These are phyloP conservation scores for Microctonus brassicae DNA, from an alignment of 2,888 invertebrate genomes.

Conservation along the genomic window DNA sequence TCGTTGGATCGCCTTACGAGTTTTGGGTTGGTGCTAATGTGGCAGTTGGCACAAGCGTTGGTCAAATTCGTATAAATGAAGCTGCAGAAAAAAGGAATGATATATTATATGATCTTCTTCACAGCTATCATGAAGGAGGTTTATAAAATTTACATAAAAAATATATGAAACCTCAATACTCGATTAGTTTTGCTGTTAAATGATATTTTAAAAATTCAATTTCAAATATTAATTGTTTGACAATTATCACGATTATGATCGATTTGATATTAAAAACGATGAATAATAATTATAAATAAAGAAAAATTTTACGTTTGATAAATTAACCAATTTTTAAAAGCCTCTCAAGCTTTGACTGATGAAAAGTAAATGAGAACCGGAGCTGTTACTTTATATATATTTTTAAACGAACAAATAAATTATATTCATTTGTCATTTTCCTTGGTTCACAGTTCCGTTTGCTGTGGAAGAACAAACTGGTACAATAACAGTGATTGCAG, in stretches of 20 bases:
- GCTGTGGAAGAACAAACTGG: constrained; percentile 91
- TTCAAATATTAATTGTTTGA: no score
- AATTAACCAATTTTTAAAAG: not conserved
- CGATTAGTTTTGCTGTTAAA: no score
- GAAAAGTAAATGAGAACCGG: no score
- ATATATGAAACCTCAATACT: not conserved
- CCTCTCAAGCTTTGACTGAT: no score
- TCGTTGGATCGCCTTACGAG: constrained; percentile 88
- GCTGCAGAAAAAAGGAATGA: constrained; percentile 77
- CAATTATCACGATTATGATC: no score
- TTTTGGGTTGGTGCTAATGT: constrained; percentile 93
- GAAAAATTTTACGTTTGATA: no score
- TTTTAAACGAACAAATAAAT: no score
- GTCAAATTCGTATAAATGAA: constrained; percentile 84
- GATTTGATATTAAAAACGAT: no score
- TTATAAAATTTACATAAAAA: constrained; percentile 42
- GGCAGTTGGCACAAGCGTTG: constrained; percentile 86
- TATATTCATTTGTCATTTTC: constrained; percentile 12
- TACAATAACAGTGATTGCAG: constrained; percentile 86
- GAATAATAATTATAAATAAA: not conserved
- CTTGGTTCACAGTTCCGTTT: constrained; percentile 82
- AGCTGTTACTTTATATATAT: no score
- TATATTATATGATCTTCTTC: constrained; percentile 82
- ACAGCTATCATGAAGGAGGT: constrained; percentile 89
- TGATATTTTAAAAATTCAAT: no score